phyloP scores from a whole-genome alignment of 2,113 vertebrate species.

The Limanda limanda region DNA sequence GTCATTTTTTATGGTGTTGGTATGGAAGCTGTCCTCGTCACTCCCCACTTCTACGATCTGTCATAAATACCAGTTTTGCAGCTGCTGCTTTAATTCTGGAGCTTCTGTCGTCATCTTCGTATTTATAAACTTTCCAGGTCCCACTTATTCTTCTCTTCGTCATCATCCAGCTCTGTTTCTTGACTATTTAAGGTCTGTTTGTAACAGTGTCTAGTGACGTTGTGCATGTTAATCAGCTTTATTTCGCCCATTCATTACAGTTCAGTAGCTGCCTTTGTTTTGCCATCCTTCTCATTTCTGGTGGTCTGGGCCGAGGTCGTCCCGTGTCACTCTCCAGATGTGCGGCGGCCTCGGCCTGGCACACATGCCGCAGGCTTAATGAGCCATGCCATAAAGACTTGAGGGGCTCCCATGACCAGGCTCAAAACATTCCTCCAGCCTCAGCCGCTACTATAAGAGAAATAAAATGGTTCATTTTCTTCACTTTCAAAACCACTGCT shows the following conservation, averaged over 20 bases:
- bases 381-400: constrained; percentile 66
- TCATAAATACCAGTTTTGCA: constrained; percentile 62
- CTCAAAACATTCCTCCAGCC: constrained; percentile 56
- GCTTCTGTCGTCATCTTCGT: constrained; percentile 32
- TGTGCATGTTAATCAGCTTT: constrained; percentile 2
- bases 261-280: constrained; percentile 14
- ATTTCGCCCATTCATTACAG: background rate
- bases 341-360: constrained; percentile 60
- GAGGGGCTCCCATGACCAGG: constrained; percentile 57
- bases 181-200: constrained; percentile 24
- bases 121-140: constrained; percentile 38
- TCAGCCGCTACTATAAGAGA: constrained; percentile 33
- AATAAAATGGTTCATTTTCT: constrained; percentile 44
- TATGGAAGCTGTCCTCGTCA: constrained; percentile 24
- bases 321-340: constrained; percentile 73
- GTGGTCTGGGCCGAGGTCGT: constrained; percentile 38
- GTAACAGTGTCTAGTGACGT: constrained; percentile 6
- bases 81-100: constrained; percentile 49
- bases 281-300: constrained; percentile 22
- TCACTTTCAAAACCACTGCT: constrained; percentile 37
- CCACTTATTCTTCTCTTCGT: constrained; percentile 5
- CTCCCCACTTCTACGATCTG: constrained; percentile 44
- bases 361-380: constrained; percentile 72
- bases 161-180: background rate
- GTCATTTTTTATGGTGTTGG: constrained; percentile 52